Conservation (phyloP, 2,888 invertebrate genomes). For the Calliopum simillimum region DNA sequence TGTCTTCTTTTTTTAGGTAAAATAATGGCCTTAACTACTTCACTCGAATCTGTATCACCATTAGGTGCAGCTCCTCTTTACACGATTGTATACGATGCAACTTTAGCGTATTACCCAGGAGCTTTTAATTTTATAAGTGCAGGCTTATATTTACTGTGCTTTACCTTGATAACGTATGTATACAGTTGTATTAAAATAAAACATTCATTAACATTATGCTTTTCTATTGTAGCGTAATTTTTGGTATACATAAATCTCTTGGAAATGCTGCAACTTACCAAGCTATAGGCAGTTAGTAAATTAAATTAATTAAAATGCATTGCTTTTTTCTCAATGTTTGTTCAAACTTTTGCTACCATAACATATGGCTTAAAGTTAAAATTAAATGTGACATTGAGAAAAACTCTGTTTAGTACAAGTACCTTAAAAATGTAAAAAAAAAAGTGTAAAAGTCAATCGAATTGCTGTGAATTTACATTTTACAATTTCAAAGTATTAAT, state of each 20-base stretch:
- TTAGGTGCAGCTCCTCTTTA: slow-evolving; percentile 74
- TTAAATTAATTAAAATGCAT: too few relatives aligned
- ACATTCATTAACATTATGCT: slow-evolving; percentile 7
- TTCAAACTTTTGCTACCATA: too few relatives aligned
- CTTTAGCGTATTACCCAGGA: slow-evolving; percentile 69
- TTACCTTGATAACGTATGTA: slow-evolving; percentile 70
- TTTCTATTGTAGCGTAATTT: slow-evolving; percentile 56
- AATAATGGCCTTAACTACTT: slow-evolving; percentile 77
- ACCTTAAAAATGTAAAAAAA: too few relatives aligned
- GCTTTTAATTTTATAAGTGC: slow-evolving; percentile 72
- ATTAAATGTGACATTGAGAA: too few relatives aligned
- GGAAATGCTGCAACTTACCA: slow-evolving; percentile 55
- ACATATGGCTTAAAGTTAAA: too few relatives aligned
- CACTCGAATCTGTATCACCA: slow-evolving; percentile 75
- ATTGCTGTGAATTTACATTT: too few relatives aligned
- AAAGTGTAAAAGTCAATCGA: too few relatives aligned
- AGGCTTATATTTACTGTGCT: slow-evolving; percentile 66
- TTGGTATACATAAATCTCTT: slow-evolving; percentile 62
- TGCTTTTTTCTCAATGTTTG: too few relatives aligned
- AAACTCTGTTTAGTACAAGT: too few relatives aligned
- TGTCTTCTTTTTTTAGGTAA: slow-evolving; percentile 66
- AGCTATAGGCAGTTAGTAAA: slow-evolving; percentile 58
- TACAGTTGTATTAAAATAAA: not conserved
- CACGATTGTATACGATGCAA: slow-evolving; percentile 73
- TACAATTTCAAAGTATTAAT: too few relatives aligned